Percentiles rank a stretch among this genome's conserved stretches.
phyloP scores from a whole-genome alignment of 2,888 invertebrate genomes.

The Caenorhabditis zanzibari region DNA sequence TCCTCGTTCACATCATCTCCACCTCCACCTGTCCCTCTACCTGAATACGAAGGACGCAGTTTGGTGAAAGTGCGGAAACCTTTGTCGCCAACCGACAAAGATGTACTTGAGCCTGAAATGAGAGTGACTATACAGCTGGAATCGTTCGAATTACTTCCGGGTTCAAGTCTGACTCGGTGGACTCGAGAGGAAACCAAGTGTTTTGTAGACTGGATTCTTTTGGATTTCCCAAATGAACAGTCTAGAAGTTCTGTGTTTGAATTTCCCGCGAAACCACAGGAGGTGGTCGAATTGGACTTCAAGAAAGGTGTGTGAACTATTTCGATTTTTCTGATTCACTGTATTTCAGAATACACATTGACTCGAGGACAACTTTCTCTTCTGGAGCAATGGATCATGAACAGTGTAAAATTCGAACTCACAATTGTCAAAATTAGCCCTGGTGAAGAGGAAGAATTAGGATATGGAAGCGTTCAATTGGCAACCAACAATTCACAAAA shows the following conservation, averaged over 20 bases:
- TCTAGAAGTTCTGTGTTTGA: conserved; percentile 49
- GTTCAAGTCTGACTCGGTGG: conserved; percentile 68
- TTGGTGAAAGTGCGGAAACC: conserved; percentile 60
- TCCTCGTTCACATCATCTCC: conserved; percentile 75
- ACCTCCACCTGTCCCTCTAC: conserved; percentile 62
- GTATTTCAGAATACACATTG: conserved; percentile 76
- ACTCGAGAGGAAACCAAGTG: conserved; percentile 67
- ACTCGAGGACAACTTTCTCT: conserved; percentile 74
- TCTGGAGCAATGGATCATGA: conserved; percentile 78
- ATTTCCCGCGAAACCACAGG: conserved; percentile 59
- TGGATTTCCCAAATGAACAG: conserved; percentile 65
- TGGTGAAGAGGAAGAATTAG: conserved; percentile 76
- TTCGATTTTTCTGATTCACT: background rate
- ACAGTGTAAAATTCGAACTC: conserved; percentile 76
- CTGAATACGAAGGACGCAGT: conserved; percentile 61
- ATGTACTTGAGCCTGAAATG: conserved; percentile 38
- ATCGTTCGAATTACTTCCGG: conserved; percentile 65
- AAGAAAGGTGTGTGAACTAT: conserved; percentile 52
- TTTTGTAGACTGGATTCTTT: conserved; percentile 64
- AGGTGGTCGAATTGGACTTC: conserved; percentile 38
- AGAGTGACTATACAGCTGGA: conserved; percentile 68
- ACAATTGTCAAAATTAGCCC: conserved; percentile 73
- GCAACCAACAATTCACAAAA: conserved; percentile 58
- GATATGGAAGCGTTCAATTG: conserved; percentile 74
- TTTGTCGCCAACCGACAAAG: conserved; percentile 38